Percentiles rank a stretch among this genome's conserved stretches.
These are phyloP conservation scores for Argyrosomus regius DNA, from an alignment of 2,797 vertebrate species.

Conservation along the genomic window DNA sequence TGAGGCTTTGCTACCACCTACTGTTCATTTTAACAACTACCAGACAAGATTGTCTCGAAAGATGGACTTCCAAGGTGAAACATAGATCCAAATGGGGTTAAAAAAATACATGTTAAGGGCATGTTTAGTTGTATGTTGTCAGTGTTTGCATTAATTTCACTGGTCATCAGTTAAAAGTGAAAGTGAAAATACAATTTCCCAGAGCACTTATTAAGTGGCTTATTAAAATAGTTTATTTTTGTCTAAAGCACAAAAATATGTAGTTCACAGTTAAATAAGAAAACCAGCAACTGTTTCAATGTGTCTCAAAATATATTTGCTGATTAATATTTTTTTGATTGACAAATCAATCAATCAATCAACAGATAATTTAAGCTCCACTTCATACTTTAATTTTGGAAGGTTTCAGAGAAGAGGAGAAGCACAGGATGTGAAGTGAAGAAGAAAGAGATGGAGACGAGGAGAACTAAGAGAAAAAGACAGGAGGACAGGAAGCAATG, in stretches of 20 bases:
- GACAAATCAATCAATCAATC: not conserved
- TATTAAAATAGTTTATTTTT: not conserved
- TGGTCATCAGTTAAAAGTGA: too few relatives aligned
- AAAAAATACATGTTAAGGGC: not conserved
- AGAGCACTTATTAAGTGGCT: not conserved
- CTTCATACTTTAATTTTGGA: not conserved
- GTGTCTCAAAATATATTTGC: not conserved
- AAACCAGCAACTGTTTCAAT: too few relatives aligned
- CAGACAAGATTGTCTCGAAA: not conserved
- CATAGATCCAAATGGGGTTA: not conserved
- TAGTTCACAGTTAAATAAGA: not conserved
- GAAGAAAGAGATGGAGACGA: not conserved
- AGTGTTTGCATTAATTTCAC: not conserved
- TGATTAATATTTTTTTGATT: not conserved
- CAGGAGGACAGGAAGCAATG: not conserved
- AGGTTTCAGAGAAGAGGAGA: not conserved
- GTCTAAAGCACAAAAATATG: not conserved
- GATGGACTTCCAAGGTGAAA: not conserved
- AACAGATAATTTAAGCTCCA: not conserved
- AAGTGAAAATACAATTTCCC: not conserved
- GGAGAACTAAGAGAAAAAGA: not conserved
- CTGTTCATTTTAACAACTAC: slow-evolving; percentile 37
- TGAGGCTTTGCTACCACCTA: slow-evolving; percentile 51
- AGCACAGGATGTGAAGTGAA: not conserved
- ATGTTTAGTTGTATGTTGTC: not conserved